Conservation (phyloP, 2,113 vertebrate species). For the Leuciscus idus region DNA sequence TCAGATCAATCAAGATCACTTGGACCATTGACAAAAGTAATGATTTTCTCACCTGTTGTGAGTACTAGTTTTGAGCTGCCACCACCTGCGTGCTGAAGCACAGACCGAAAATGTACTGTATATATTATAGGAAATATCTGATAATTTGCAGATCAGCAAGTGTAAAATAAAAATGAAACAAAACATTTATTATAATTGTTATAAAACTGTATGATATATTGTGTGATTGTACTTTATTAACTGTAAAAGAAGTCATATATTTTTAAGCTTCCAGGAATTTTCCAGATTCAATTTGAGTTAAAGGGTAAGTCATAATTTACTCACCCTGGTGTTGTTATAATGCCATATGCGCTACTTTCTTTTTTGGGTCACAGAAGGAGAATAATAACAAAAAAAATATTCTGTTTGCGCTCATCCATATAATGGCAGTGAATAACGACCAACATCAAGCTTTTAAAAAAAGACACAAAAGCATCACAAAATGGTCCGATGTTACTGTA, state of each 20-base stretch:
- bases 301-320: not conserved
- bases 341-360: no score
- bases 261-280: not conserved
- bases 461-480: no score
- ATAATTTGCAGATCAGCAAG: not conserved
- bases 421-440: no score
- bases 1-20: constrained; percentile 57
- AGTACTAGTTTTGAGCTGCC: constrained; percentile 16
- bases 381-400: no score
- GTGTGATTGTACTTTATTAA: not conserved
- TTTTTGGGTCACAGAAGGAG: no score
- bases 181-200: not conserved
- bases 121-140: not conserved
- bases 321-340: no score
- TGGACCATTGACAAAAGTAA: constrained; percentile 52
- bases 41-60: constrained; percentile 44
- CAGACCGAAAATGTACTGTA: not conserved
- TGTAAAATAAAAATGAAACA: not conserved
- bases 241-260: not conserved
- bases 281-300: not conserved
- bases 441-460: no score
- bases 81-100: constrained; percentile 25
- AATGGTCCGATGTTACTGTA: no score
- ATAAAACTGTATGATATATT: not conserved
- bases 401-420: no score